Percentiles rank a stretch among this genome's conserved stretches.
These are phyloP conservation scores for Syrrhaptes paradoxus DNA, from an alignment of 2,113 vertebrate genomes.

Conservation along the genomic window DNA sequence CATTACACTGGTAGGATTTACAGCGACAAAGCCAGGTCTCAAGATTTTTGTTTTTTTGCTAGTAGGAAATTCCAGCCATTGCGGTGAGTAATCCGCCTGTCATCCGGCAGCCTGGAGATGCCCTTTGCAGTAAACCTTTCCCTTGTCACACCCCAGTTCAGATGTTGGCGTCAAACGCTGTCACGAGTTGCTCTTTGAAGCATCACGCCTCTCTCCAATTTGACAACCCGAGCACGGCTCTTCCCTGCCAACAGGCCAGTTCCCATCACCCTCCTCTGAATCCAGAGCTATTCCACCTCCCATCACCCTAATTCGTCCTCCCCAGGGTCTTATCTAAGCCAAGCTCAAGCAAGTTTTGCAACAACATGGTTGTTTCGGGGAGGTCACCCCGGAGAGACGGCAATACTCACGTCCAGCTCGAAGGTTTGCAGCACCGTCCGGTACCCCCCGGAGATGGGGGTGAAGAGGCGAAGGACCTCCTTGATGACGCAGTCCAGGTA, in stretches of 20 bases:
- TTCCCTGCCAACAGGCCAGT: background rate
- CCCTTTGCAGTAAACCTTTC: conserved; percentile 46
- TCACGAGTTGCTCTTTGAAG: background rate
- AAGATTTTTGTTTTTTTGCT: conserved; percentile 32
- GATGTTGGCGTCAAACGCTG: background rate
- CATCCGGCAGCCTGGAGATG: conserved; percentile 20
- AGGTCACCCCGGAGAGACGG: background rate
- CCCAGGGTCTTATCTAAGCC: background rate
- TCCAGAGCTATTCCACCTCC: background rate
- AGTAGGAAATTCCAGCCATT: conserved; percentile 9
- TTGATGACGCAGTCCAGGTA: conserved; percentile 99
- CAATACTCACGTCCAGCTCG: conserved; percentile 90
- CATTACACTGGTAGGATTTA: background rate
- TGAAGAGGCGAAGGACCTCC: conserved; percentile 94
- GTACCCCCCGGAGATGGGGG: conserved; percentile 93
- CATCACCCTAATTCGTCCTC: background rate
- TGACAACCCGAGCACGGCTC: background rate
- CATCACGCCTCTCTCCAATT: background rate
- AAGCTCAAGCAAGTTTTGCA: background rate
- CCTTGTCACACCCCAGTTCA: background rate
- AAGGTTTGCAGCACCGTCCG: conserved; percentile 96
- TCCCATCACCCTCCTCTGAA: background rate
- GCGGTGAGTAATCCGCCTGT: background rate
- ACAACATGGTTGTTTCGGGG: background rate
- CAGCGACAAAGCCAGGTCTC: background rate